Base-by-base conservation (phyloP, 2,797 vertebrate genomes). In the Leptodactylus fallax region DNA sequence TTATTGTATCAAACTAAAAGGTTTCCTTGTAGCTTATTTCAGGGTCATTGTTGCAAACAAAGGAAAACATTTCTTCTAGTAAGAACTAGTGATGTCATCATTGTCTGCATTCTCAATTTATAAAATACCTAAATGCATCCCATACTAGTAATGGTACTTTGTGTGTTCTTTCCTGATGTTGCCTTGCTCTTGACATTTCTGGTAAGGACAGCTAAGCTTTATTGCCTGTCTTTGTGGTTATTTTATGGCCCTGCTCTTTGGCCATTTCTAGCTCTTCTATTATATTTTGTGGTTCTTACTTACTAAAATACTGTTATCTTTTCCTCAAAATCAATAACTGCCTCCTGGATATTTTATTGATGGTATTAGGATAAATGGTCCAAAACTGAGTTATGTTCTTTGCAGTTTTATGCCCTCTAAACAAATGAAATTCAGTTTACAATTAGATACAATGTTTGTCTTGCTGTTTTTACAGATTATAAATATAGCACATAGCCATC, bases 221-320 rank as follows among this genome's bases (percentile, higher is more conserved):
- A 87, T 78, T 67, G 49, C 60, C 71, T 82, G 67, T 87, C 61
- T 71, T 67, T 80, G 58, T 83, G 86, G 79, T 78, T 78, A 81
- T 87, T 83, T 83, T 87, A 87, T 86, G 77, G 27, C 85, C 85
- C 47, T 79, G 36, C 49, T 86, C 60, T 69, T 77, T 83, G 71
- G 69, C 51, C 71, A 67, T 77, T 83, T 87, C 81, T 81, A 83
- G 86, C 72, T 78, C 60, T 69, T 78, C 19, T 79, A 76, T 83
- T 83, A 83, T 84, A 83, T 87, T 86, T 83, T 87, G 74, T 79
- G 74, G 80, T 84, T 87, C 63, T 87, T 84, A 56, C 87, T 79
- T 77, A 83, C 80, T 87, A 77, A 87, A 83, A 87, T 84, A 83
- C 86, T 83, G 80, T 87, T 87, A 78, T 87, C 86, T 87, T 79